Evolutionary conservation across 2,888 invertebrate genomes (phyloP), one percentile per base, ranked within the genome.

Genomic region (Gortyna flavago): DNA sequence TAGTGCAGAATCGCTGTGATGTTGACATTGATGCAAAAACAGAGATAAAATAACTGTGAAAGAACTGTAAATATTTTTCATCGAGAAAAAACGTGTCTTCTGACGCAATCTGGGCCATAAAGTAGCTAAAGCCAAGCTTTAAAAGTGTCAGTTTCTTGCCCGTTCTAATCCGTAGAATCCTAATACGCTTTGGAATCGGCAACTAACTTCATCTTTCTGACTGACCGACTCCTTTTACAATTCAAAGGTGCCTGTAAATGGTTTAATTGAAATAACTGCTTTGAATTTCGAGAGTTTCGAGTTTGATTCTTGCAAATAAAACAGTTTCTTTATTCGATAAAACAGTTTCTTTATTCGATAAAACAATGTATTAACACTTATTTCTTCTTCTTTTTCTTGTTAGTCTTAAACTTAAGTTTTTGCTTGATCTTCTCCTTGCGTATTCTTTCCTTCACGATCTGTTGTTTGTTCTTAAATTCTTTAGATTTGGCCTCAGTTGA

Each of bases 381-480:
- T 84, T 93, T 90, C 88, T 93, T 92, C 87, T 84, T 89, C 74
- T 94, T 95, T 61, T 94, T 41, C 41, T 97, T 94, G 25, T 93
- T 91, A 72, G 81, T 92, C 85, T 97, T 93, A 89, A 94, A 92
- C 89, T 97, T 95, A 88, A 97, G 95, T 89, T 96, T 95, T 92
- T 94, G 95, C 87, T 97, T 96, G 88, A 97, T 96, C 87, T 98
- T 97, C 82, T 97, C 97, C 86, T 97, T 98, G 77, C 97, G 97
- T 84, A 97, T 93, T 77, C 98, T 97, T 48, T 97, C 97, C 92
- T 98, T 98, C 54, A 98, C 97, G 87, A 98, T 98, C 93, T 98
- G 98, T 84, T 98, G 98, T 73, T 98, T 98, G 92, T 97, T 97
- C 90, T 97, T 97, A 92, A 98, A 93, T 93, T 98, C 98, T n/a